These are phyloP conservation scores for Caerostris darwini DNA, from an alignment of 1,140 invertebrate species.

Conservation along the genomic window DNA sequence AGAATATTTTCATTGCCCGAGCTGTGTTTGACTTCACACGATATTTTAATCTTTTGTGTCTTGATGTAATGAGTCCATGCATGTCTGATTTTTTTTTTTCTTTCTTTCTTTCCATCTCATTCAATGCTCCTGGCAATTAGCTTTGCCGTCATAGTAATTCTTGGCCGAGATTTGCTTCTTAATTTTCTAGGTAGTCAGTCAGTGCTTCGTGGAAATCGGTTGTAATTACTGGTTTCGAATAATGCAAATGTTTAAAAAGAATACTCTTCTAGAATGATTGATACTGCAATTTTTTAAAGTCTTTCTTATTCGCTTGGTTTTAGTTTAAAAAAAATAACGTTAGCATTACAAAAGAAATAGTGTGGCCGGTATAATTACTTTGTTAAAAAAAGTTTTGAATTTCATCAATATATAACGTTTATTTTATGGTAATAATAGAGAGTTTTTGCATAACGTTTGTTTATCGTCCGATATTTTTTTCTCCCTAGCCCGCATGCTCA, in stretches of 20 bases:
- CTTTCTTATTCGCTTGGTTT: neutral
- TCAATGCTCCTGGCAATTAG: neutral
- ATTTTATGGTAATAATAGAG: too few species aligned
- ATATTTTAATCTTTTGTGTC: slow-evolving; percentile 50
- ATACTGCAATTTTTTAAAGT: too few species aligned
- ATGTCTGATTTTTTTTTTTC: neutral
- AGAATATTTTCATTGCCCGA: slow-evolving; percentile 45
- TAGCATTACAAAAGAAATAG: too few species aligned
- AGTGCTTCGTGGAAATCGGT: neutral
- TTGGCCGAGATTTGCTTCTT: neutral
- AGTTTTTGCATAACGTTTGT: too few species aligned
- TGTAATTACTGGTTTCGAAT: neutral
- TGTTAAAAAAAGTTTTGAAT: too few species aligned
- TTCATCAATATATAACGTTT: too few species aligned
- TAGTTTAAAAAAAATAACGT: neutral
- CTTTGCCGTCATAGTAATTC: neutral
- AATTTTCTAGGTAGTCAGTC: neutral
- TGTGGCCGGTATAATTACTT: too few species aligned
- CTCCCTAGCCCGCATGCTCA: too few species aligned
- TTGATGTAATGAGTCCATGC: slow-evolving; percentile 34
- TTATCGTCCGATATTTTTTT: too few species aligned
- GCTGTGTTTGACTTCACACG: slow-evolving; percentile 50
- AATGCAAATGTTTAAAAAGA: neutral
- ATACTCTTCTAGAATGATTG: too few species aligned
- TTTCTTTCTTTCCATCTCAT: neutral